Evolutionary conservation across 2,113 vertebrate species (phyloP), one percentile per base, ranked within the genome.

Genomic region (Neotoma lepida): DNA sequence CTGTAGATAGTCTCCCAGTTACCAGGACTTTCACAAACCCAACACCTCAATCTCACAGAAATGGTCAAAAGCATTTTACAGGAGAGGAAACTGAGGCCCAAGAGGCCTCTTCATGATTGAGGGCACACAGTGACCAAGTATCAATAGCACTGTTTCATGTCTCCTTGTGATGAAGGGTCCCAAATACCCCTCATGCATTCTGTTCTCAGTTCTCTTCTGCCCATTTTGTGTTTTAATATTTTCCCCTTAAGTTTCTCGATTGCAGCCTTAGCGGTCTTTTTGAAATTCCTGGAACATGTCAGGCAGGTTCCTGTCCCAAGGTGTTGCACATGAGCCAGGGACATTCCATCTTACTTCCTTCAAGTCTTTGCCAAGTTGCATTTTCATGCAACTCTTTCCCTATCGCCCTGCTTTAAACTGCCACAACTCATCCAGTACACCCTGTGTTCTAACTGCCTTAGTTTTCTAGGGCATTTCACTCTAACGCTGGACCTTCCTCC

Each of bases 161-260:
- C 20, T 63, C 54, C 28, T 66, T 63, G 46, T 39, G 56, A 30
- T 10, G 10, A 54, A 17, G 28, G n/a, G 54, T 39, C 56, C 30
- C 66, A n/a, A 17, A n/a, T 30, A 2, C 4, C 10, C 5, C 17
- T 33, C 84, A 4, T 44, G 26, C 30, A 7, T 4, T 8, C 41
- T 9, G 12, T 1, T 12, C 56, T 22, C n/a, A 0, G 24, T 7
- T 15, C 30, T 35, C 39, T 46, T n/a, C 85, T 56, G 44, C 30
- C 46, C 12, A 26, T 20, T 51, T 22, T 5, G n/a, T 35, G 4
- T 8, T 86, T 56, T 22, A 20, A 14, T 46, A n/a, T 30, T 54
- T 2, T 39, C 41, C 28, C 46, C 26, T 24, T 0, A 51, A 22
- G 7, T n/a, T 24, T n/a, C 8, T 51, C 30, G 2, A 15, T 0